These are phyloP conservation scores for Oopsacas minuta DNA, from an alignment of 37 sponge, comb jelly and placozoan species.

Conservation along the genomic window DNA sequence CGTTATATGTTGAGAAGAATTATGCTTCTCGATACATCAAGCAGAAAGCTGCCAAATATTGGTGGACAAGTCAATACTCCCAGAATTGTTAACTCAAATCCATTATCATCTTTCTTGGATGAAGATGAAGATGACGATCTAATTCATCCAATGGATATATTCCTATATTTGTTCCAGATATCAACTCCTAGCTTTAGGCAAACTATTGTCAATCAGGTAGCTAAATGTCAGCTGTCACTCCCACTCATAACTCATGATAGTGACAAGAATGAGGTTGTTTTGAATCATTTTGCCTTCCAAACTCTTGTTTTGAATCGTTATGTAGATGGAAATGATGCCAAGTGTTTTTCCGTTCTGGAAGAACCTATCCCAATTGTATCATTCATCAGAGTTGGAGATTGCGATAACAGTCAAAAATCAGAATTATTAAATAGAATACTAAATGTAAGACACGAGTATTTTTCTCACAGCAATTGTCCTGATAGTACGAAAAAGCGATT, in stretches of 20 bases:
- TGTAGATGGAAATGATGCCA: neutral
- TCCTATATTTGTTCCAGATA: neutral
- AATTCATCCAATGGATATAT: constrained; percentile 13
- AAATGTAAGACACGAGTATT: neutral
- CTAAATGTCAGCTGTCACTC: constrained; percentile 21
- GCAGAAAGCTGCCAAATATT: neutral
- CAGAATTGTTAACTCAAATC: neutral
- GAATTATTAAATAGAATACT: constrained; percentile 20
- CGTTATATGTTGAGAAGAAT: neutral
- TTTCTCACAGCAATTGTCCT: constrained; percentile 24
- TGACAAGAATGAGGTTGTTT: neutral
- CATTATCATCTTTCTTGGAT: neutral
- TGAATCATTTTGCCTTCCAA: constrained; percentile 21
- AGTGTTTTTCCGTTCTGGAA: neutral
- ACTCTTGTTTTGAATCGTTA: constrained; percentile 19
- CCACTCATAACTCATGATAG: constrained; percentile 23
- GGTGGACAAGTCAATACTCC: neutral
- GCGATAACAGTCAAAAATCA: constrained; percentile 23
- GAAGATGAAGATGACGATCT: neutral
- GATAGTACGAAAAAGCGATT: neutral
- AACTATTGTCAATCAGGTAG: constrained; percentile 14
- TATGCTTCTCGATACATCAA: neutral
- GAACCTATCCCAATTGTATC: constrained; percentile 26
- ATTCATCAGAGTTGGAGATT: constrained; percentile 22
- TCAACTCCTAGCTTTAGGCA: neutral